Evolutionary conservation across 2,113 vertebrate genomes (phyloP), one percentile per base, ranked within the genome.

Genomic region (Osmerus mordax): DNA sequence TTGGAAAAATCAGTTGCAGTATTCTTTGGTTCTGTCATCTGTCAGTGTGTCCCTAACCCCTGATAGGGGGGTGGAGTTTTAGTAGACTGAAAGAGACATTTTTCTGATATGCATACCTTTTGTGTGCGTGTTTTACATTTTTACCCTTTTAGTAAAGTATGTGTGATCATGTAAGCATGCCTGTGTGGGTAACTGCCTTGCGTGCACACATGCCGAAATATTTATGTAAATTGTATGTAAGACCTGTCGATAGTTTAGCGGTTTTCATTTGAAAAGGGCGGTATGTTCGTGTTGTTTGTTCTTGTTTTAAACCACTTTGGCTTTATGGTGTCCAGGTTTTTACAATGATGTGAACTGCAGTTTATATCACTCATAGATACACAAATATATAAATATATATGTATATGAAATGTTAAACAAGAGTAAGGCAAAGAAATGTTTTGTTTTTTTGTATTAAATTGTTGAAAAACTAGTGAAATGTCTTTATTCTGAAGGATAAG

Each of bases 401-500:
- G 86, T 85, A 76, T 83, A 89, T 89, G 87, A 90, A 88, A 90
- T 89, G 87, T 88, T 87, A 79, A 90, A 85, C 14, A 51, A 87
- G 74, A 87, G 55, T 81, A 75, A 84, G 72, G 41, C 41, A 47
- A 47, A 77, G 16, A 87, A 67, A 68, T 85, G 84, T 87, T 86
- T 87, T 73, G 14, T 85, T 91, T 93, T 93, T 92, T 93, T 92
- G 70, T 91, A 92, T 87, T 92, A 92, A 93, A 93, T 90, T 90
- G 86, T 87, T 65, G 72, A 79, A 80, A 81, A 71, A n/a, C 0
- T 18, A 14, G 4, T 75, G 32, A 47, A 14, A 12, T 53, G 23
- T 18, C 3, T 32, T 65, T 13, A 47, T 47, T 56, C 6, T 56
- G 15, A 56, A 18, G 4, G 3, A 1, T 1, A 8, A 47, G 9